Percentiles rank a stretch among this genome's conserved stretches.
Conservation (phyloP, 2,888 invertebrate species). For the Nematopogon swammerdamellus region DNA sequence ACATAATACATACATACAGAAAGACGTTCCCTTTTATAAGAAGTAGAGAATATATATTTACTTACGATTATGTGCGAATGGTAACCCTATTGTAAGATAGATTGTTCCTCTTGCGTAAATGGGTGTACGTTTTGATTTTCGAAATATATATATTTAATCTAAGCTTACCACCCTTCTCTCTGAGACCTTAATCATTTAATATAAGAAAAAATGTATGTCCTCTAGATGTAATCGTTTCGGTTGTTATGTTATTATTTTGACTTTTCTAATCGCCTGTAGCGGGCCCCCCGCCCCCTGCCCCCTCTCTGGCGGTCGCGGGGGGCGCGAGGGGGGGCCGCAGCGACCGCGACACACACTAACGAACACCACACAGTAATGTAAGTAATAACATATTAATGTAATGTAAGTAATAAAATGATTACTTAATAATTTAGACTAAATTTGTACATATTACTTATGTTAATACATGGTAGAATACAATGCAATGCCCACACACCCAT, state of each 20-base stretch:
- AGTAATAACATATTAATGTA: constrained; percentile 11
- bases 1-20: too few relatives aligned
- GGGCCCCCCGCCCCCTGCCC: too few relatives aligned
- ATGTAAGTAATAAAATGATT: constrained; percentile 12
- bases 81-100: too few relatives aligned
- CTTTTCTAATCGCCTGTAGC: constrained; percentile 51
- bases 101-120: too few relatives aligned
- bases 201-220: background rate
- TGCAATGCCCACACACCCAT: background rate
- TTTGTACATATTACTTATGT: background rate
- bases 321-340: background rate
- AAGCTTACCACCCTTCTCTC: too few relatives aligned
- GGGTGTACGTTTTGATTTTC: too few relatives aligned
- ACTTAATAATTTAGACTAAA: constrained; percentile 2
- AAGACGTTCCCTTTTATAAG: too few relatives aligned
- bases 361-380: constrained; percentile 7
- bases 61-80: too few relatives aligned
- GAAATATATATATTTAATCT: too few relatives aligned
- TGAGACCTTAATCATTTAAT: background rate
- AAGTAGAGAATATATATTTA: too few relatives aligned
- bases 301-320: too few relatives aligned
- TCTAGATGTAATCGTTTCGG: background rate
- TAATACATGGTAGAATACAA: background rate
- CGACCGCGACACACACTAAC: background rate
- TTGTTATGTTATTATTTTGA: constrained; percentile 25